Evolutionary conservation across 2,888 invertebrate genomes (phyloP).

Genomic region (Anoncus sp.): DNA sequence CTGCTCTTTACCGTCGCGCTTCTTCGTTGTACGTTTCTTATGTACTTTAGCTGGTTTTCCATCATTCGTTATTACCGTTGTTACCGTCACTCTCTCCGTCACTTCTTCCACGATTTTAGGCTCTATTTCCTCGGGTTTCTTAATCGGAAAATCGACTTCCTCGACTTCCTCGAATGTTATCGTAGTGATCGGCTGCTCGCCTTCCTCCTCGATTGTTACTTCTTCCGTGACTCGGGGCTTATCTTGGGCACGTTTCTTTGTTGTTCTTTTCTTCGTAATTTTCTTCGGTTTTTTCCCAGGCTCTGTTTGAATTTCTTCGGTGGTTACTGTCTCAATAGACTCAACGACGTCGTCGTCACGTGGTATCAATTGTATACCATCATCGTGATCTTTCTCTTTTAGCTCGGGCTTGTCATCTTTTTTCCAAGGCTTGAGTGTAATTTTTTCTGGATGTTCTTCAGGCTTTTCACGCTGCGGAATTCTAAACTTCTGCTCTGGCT

Average conservation of each 20-base stretch:
- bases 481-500: constrained; percentile 77
- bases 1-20: constrained; percentile 82
- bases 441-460: constrained; percentile 76
- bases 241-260: constrained; percentile 77
- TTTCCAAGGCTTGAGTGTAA: constrained; percentile 80
- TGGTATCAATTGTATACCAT: constrained; percentile 42
- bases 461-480: constrained; percentile 74
- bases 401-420: constrained; percentile 77
- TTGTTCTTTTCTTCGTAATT: constrained; percentile 78
- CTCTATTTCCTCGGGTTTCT: constrained; percentile 37
- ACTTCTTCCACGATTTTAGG: constrained; percentile 65
- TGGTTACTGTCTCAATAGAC: constrained; percentile 67
- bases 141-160: constrained; percentile 71
- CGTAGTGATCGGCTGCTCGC: constrained; percentile 75
- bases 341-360: constrained; percentile 68
- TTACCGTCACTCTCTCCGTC: constrained; percentile 76
- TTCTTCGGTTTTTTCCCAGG: constrained; percentile 74
- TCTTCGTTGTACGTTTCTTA: constrained; percentile 76
- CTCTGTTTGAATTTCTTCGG: constrained; percentile 67
- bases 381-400: constrained; percentile 50
- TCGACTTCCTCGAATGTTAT: constrained; percentile 73
- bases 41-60: constrained; percentile 77
- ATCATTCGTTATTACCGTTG: constrained; percentile 81
- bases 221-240: constrained; percentile 82
- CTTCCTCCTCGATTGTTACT: constrained; percentile 76